Percentiles rank a stretch among this genome's conserved stretches.
Conservation (phyloP, 2,113 vertebrate genomes). For the Cryptoleucopteryx plumbea region DNA sequence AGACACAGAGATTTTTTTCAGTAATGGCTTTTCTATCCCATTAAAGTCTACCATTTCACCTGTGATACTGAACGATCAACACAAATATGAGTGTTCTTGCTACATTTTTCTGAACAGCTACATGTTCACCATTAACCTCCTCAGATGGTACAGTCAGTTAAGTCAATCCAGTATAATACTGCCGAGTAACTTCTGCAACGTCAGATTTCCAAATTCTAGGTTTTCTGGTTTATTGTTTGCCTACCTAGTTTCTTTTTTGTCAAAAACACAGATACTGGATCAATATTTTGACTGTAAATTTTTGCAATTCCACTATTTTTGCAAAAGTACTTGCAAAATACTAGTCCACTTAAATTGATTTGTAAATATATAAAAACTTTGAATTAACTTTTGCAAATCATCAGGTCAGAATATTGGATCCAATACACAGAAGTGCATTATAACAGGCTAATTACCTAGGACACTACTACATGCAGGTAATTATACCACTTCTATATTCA, state of each 20-base stretch:
- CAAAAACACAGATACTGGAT: neutral
- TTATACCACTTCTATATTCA: neutral
- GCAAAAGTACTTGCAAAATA: neutral
- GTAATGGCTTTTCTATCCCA: neutral
- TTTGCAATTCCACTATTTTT: neutral
- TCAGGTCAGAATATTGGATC: neutral
- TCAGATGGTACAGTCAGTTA: neutral
- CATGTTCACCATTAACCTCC: neutral
- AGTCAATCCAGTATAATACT: rapidly evolving
- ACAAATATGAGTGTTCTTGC: neutral
- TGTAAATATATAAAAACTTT: neutral
- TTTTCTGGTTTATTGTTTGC: neutral
- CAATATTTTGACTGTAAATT: neutral
- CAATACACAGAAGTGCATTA: neutral
- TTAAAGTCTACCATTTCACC: neutral
- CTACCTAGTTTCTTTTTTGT: neutral
- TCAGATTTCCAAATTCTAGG: neutral
- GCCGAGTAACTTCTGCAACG: neutral
- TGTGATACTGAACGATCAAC: neutral
- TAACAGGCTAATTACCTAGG: neutral
- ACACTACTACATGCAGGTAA: neutral
- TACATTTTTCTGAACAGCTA: neutral
- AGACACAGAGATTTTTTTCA: neutral
- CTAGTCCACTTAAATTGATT: neutral
- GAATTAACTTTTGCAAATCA: neutral